Evolutionary conservation across 1,140 invertebrate genomes (phyloP).

Genomic region (Reticulitermes speratus): DNA sequence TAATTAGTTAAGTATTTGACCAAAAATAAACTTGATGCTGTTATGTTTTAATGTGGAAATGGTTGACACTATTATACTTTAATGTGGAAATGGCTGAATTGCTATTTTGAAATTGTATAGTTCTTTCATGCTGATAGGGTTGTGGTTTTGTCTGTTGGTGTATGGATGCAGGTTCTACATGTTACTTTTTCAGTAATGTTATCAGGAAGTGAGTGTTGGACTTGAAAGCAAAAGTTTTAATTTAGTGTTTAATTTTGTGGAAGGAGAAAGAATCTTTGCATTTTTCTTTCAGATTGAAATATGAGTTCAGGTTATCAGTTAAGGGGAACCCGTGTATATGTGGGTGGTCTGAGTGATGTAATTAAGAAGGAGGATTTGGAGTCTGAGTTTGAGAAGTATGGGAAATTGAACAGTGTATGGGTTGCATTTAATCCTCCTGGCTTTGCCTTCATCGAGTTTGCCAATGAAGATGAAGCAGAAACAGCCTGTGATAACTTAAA

Average conservation of each 20-base stretch:
- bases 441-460: conserved; percentile 99
- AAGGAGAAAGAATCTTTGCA: neutral
- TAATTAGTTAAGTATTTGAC: no score
- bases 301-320: conserved; percentile 19
- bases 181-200: neutral
- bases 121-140: no score
- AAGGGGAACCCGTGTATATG: conserved; percentile 75
- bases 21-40: no score
- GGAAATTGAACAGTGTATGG: conserved; percentile 91
- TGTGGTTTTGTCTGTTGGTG: no score
- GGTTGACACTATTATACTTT: no score
- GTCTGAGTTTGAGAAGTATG: conserved; percentile 83
- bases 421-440: conserved; percentile 92
- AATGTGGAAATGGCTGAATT: no score
- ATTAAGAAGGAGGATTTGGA: conserved; percentile 88
- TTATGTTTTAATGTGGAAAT: no score
- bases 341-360: conserved; percentile 76
- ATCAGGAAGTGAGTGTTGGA: neutral
- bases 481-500: conserved; percentile 90
- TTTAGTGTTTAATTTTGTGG: neutral
- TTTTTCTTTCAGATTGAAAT: conserved; percentile 1
- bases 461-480: conserved; percentile 91
- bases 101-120: no score
- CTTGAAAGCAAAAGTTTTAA: neutral
- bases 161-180: neutral